Evolutionary conservation across 2,113 vertebrate genomes (phyloP).

Genomic region (Pelecanoides urinatrix): DNA sequence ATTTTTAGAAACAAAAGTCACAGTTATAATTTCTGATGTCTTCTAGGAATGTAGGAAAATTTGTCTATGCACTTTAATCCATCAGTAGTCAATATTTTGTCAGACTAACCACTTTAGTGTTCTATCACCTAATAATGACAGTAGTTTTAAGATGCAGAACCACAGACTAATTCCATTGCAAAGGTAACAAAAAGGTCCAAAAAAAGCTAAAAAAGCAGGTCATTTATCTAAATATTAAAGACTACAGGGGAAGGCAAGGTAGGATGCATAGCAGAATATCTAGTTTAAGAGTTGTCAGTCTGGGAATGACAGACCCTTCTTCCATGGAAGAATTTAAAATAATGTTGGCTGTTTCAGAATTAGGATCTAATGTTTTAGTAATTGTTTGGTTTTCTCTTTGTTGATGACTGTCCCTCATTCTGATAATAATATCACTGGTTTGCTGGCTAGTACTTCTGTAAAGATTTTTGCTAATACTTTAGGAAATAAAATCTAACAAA

Average conservation of each 20-base stretch:
- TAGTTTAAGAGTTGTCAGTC: not conserved
- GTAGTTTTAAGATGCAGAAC: not conserved
- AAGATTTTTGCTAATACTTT: not conserved
- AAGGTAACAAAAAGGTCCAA: not conserved
- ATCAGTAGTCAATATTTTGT: not conserved
- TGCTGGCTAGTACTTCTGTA: not conserved
- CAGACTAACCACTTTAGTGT: not conserved
- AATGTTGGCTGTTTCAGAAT: not conserved
- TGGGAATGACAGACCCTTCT: not conserved
- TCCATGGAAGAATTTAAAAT: not conserved
- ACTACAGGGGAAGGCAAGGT: not conserved
- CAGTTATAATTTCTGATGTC: not conserved
- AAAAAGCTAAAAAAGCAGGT: not conserved
- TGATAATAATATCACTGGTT: not conserved
- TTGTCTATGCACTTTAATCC: not conserved
- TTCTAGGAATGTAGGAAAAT: not conserved
- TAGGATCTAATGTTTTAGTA: not conserved
- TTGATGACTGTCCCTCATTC: not conserved
- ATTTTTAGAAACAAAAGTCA: not conserved
- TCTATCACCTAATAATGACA: not conserved
- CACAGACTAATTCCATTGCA: not conserved
- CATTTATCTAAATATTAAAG: not conserved
- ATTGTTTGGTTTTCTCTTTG: not conserved
- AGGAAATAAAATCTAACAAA: not conserved
- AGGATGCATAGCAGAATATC: not conserved